Evolutionary conservation across 2,113 vertebrate genomes (phyloP).

Genomic region (Fregetta grallaria): DNA sequence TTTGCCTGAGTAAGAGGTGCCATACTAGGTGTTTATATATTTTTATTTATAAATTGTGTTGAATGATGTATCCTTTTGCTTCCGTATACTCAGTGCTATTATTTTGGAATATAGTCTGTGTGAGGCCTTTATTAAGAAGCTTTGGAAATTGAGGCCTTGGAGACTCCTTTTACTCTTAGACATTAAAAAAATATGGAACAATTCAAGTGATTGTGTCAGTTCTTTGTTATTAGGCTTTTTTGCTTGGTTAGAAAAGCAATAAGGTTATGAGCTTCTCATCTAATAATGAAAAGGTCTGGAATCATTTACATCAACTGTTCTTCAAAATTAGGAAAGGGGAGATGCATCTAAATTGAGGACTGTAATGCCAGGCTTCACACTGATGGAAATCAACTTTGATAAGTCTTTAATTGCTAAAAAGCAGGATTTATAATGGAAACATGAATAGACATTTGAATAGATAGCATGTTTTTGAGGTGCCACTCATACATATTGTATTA

Average conservation of each 20-base stretch:
- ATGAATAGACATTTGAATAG: neutral
- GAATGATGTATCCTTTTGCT: neutral
- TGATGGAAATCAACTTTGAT: neutral
- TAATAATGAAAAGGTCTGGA: constrained; percentile 1
- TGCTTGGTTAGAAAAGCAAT: neutral
- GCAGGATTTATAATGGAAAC: neutral
- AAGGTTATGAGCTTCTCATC: neutral
- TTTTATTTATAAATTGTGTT: neutral
- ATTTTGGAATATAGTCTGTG: neutral
- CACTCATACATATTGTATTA: neutral
- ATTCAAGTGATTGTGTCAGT: neutral
- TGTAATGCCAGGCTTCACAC: neutral
- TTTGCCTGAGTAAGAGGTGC: accelerated
- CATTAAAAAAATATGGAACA: neutral
- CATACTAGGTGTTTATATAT: neutral
- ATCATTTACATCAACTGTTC: neutral
- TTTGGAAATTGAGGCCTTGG: neutral
- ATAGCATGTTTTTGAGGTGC: neutral
- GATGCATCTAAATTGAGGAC: neutral
- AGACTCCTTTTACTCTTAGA: neutral
- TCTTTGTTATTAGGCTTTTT: neutral
- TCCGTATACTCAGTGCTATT: accelerated
- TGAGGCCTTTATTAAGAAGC: neutral
- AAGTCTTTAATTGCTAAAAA: neutral
- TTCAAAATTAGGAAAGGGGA: neutral